Evolutionary conservation across 1,140 invertebrate species (phyloP), one percentile per base, ranked within the genome.

Genomic region (Patella vulgata): DNA sequence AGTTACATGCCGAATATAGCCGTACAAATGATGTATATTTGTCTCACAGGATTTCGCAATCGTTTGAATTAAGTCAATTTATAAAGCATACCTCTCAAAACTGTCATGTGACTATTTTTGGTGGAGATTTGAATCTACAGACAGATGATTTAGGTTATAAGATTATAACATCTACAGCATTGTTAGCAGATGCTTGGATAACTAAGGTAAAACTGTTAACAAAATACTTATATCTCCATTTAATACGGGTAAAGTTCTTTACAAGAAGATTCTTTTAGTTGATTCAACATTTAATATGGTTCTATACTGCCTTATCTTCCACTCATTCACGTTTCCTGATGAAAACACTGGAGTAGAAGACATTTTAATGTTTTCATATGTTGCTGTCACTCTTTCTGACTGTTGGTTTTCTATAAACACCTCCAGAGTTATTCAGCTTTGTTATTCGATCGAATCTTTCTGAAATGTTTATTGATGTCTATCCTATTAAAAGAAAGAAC

Each of bases 1-100:
- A 96, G 93, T 85, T 98, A 31, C 96, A 98, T 87, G 96, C 96
- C n/a, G 94, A 97, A 84, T 99, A 98, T 76, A 89, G 92, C 83
- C 86, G 87, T 36, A 87, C 89, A 65, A 88, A 77, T 50, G 95
- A 98, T 82, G 92, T 96, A 73, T 99, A 98, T 81, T 85, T 90
- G 66, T 91, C 93, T 42, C 96, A 98, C 82, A 86, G 96, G 75
- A 87, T 96, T 4, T 86, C 94, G 27, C 96, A 98, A 87, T 92
- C 94, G 17, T 96, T 95, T 84, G 94, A 97, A 77, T 92, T 94
- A 53, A 93, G 93, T 57, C 94, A 98, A 85, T 95, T 98, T 82
- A 91, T 98, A 39, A 89, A 90, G 66, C 86, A 93, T 63, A 97
- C 95, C 11, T 90, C 90, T 47, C 86, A 36, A 1, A 14, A 36